These are phyloP conservation scores for Leucoraja erinaceus DNA, from an alignment of 2,113 vertebrate genomes.

Conservation along the genomic window DNA sequence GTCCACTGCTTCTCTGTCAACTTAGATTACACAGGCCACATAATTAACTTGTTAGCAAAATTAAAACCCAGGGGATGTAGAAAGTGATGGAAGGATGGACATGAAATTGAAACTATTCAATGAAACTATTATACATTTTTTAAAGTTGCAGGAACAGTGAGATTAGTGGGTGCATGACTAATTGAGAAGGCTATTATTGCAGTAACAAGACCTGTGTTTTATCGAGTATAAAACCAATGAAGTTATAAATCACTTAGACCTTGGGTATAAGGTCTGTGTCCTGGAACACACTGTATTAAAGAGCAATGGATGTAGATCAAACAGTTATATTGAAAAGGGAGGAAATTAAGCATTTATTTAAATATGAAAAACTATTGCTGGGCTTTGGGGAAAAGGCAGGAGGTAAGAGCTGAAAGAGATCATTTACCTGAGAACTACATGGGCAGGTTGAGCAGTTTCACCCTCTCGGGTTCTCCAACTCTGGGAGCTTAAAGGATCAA, in stretches of 20 bases:
- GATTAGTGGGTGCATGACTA: background rate
- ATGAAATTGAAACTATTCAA: background rate
- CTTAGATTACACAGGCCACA: slow-evolving; percentile 1
- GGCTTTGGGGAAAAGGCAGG: no score
- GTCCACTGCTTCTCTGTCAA: background rate
- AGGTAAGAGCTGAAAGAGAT: no score
- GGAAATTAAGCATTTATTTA: background rate
- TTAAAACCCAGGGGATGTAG: background rate
- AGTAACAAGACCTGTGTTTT: no score
- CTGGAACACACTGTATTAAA: no score
- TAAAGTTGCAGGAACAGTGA: background rate
- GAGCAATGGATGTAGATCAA: background rate
- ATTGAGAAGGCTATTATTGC: background rate
- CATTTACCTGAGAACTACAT: no score
- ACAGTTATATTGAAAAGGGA: background rate
- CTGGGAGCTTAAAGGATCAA: no score
- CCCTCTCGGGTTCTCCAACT: background rate
- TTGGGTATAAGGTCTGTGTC: no score
- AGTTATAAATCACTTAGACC: background rate
- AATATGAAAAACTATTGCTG: no score
- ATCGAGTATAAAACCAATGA: background rate
- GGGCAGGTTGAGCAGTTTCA: background rate
- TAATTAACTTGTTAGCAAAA: slow-evolving; percentile 6
- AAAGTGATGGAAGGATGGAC: background rate
- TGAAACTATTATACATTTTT: background rate